Evolutionary conservation across 2,888 invertebrate species (phyloP).

Genomic region (Drosophila paracracens): DNA sequence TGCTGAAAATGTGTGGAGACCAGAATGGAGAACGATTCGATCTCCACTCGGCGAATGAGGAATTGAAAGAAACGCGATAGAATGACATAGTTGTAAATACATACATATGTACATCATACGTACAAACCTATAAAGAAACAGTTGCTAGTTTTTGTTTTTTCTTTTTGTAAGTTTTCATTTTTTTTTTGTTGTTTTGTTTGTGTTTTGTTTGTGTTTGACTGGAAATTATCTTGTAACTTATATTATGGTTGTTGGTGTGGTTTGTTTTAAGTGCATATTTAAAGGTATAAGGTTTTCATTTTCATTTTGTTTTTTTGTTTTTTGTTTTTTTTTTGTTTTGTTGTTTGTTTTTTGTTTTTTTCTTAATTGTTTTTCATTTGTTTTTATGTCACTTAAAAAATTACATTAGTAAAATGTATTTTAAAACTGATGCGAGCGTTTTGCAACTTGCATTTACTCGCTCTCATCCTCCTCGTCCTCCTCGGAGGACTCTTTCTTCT

Average conservation of each 20-base stretch:
- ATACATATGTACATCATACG: conserved; percentile 51
- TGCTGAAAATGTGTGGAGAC: conserved; percentile 36
- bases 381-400: conserved; percentile 81
- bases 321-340: conserved; percentile 42
- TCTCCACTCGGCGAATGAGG: conserved; percentile 31
- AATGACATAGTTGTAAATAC: conserved; percentile 53
- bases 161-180: conserved; percentile 44
- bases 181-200: conserved; percentile 40
- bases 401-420: conserved; percentile 85
- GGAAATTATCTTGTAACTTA: conserved; percentile 73
- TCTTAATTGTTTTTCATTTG: conserved; percentile 45
- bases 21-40: conserved; percentile 1
- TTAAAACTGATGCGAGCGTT: conserved; percentile 81
- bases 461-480: conserved; percentile 89
- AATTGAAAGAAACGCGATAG: conserved; percentile 39
- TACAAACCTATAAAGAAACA: conserved; percentile 76
- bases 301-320: conserved; percentile 31
- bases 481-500: conserved; percentile 89
- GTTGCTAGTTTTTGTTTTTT: conserved; percentile 55
- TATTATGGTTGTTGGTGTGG: conserved; percentile 68
- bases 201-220: conserved; percentile 56
- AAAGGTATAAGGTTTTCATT: conserved; percentile 67
- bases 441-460: conserved; percentile 85
- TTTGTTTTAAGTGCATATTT: conserved; percentile 72
- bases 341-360: conserved; percentile 36